Conservation (phyloP, 2,113 vertebrate genomes). For the Campylomormyrus tamandua region DNA sequence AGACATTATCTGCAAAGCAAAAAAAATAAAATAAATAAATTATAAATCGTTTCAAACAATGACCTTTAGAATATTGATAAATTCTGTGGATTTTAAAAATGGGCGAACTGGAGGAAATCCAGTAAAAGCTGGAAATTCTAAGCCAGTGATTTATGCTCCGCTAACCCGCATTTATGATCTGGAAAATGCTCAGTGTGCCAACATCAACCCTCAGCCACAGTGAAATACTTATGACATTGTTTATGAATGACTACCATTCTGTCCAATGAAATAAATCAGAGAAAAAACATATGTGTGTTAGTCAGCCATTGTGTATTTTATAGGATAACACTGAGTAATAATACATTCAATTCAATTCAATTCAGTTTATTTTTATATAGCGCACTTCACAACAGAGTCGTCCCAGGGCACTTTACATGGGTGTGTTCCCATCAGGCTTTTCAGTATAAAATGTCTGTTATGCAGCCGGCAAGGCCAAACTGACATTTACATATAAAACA, state of each 20-base stretch:
- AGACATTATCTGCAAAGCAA: background rate
- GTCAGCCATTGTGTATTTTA: background rate
- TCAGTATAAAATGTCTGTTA: background rate
- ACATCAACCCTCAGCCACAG: background rate
- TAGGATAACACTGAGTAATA: background rate
- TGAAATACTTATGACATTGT: background rate
- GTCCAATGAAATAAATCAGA: background rate
- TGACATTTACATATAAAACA: background rate
- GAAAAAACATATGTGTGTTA: background rate
- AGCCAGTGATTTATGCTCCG: background rate
- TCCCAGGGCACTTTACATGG: too few species aligned
- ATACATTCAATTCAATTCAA: background rate
- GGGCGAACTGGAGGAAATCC: background rate
- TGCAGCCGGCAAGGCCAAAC: background rate
- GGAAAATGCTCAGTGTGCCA: background rate
- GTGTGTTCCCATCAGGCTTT: background rate
- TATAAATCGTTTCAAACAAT: background rate
- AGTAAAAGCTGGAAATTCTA: background rate
- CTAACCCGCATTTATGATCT: background rate
- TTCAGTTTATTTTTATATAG: too few species aligned
- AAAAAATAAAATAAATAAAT: background rate
- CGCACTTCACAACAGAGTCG: too few species aligned
- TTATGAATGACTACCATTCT: background rate
- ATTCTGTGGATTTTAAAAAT: background rate
- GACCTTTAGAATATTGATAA: background rate